Evolutionary conservation across 2,797 vertebrate genomes (phyloP).

Genomic region (Allenopithecus nigroviridis): DNA sequence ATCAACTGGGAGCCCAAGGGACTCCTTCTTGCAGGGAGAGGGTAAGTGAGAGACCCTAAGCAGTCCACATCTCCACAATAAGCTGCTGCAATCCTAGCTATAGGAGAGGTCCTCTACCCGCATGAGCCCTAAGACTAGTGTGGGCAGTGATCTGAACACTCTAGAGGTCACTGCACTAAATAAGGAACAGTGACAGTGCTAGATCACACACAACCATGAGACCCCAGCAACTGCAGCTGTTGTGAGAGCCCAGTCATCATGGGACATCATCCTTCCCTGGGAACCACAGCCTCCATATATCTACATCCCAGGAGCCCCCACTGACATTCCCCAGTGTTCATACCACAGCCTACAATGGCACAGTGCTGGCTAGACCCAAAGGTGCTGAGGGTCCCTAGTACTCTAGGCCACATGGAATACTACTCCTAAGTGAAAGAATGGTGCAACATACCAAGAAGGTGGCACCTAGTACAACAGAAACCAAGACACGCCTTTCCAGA

Average conservation of each 20-base stretch:
- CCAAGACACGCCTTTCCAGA: not conserved
- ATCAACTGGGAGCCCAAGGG: not conserved
- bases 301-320: not conserved
- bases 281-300: not conserved
- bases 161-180: not conserved
- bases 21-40: too few species aligned
- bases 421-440: not conserved
- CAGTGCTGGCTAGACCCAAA: not conserved
- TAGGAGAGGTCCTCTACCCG: not conserved
- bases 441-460: not conserved
- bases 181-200: too few species aligned
- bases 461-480: not conserved
- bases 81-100: not conserved
- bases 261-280: not conserved
- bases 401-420: not conserved
- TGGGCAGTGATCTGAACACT: not conserved
- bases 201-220: not conserved
- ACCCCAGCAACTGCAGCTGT: too few species aligned
- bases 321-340: not conserved
- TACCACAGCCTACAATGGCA: not conserved
- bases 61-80: not conserved
- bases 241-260: not conserved
- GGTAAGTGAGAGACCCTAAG: not conserved
- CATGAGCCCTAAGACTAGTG: not conserved
- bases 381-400: not conserved